Evolutionary conservation across 2,113 vertebrate genomes (phyloP).

Genomic region (Crypturellus undulatus): DNA sequence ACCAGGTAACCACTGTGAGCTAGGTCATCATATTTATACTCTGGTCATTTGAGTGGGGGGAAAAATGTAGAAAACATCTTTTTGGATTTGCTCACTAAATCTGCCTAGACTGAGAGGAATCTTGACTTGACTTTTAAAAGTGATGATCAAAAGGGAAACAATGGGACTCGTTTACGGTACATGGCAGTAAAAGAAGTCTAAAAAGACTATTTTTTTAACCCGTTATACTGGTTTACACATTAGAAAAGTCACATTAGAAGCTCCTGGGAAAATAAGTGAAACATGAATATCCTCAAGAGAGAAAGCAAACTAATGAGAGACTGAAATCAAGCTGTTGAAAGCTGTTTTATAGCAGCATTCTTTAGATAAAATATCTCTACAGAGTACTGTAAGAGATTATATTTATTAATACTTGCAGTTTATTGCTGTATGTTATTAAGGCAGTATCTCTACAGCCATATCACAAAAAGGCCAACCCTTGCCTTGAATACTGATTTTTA

Average conservation of each 20-base stretch:
- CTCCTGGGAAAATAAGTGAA: not conserved
- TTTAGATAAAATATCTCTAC: not conserved
- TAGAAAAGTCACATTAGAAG: not conserved
- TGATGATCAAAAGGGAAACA: not conserved
- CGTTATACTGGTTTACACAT: not conserved
- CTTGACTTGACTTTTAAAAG: not conserved
- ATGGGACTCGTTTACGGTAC: not conserved
- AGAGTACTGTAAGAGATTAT: not conserved
- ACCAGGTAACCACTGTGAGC: not conserved
- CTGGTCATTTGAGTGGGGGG: not conserved
- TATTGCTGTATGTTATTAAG: not conserved
- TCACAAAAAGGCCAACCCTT: not conserved
- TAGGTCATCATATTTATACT: fast-evolving
- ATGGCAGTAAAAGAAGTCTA: not conserved
- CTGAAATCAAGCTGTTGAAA: not conserved
- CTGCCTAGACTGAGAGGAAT: not conserved
- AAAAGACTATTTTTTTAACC: not conserved
- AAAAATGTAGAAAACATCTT: not conserved
- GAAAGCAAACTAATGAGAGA: not conserved
- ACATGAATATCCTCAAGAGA: not conserved
- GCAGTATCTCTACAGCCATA: not conserved
- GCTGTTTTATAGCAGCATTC: not conserved
- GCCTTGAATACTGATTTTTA: not conserved
- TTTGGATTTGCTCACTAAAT: not conserved
- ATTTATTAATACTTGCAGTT: not conserved